phyloP scores from a whole-genome alignment of 2,888 invertebrate species.

The Matsumyia berberina region DNA sequence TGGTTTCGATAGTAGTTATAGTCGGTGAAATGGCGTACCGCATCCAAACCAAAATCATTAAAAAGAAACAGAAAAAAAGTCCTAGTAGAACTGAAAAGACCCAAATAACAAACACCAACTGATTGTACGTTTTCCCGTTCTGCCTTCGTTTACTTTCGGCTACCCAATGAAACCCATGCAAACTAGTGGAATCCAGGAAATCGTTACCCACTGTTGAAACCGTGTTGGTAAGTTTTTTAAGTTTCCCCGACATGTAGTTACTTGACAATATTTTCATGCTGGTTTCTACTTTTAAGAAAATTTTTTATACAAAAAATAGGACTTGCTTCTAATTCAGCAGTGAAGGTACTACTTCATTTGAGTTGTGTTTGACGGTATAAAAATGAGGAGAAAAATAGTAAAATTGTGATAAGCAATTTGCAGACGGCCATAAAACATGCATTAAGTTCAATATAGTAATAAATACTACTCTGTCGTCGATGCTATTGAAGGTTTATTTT shows the following conservation, averaged over 20 bases:
- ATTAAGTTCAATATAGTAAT: too few relatives aligned
- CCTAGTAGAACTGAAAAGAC: conserved; percentile 74
- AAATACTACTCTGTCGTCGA: too few relatives aligned
- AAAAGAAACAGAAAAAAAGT: conserved; percentile 77
- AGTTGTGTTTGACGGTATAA: too few relatives aligned
- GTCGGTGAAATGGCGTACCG: conserved; percentile 79
- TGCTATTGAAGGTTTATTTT: too few relatives aligned
- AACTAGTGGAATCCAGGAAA: conserved; percentile 33
- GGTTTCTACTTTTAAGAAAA: neutral
- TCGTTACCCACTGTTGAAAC: conserved; percentile 22
- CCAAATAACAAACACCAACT: conserved; percentile 68
- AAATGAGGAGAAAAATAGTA: too few relatives aligned
- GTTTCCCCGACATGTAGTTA: neutral
- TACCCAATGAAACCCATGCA: conserved; percentile 56
- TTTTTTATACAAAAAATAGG: neutral
- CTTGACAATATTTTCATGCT: neutral
- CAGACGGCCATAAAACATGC: too few relatives aligned
- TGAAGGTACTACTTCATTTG: too few relatives aligned
- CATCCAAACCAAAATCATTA: conserved; percentile 78
- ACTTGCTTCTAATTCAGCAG: too few relatives aligned
- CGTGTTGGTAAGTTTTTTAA: neutral
- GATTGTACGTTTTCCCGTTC: conserved; percentile 12
- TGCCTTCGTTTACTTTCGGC: conserved; percentile 1
- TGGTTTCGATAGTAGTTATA: conserved; percentile 85
- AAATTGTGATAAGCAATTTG: too few relatives aligned